Evolutionary conservation across 2,797 vertebrate genomes (phyloP).

Genomic region (Chelmon rostratus): DNA sequence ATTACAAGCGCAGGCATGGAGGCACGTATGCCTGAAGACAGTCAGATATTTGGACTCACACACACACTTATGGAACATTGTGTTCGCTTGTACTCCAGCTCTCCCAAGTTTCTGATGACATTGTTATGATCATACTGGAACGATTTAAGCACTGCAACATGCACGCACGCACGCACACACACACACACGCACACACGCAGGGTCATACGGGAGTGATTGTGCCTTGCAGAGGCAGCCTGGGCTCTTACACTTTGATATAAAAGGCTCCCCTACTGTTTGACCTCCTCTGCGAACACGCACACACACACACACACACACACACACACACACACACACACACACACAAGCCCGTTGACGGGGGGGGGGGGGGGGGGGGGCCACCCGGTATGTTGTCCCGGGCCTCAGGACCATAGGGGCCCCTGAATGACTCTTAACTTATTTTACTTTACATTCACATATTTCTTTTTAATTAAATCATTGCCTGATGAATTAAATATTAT

Average conservation of each 20-base stretch:
- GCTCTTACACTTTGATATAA: slow-evolving; percentile 76
- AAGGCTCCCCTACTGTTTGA: slow-evolving; percentile 74
- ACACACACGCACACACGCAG: slow-evolving; percentile 36
- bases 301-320: background rate
- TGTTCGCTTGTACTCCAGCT: slow-evolving; percentile 43
- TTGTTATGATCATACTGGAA: slow-evolving; percentile 71
- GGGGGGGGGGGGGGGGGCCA: too few species aligned
- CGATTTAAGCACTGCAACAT: slow-evolving; percentile 49
- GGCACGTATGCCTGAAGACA: slow-evolving; percentile 28
- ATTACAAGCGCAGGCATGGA: slow-evolving; percentile 13
- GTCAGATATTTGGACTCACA: slow-evolving; percentile 38
- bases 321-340: slow-evolving; percentile 1
- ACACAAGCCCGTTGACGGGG: too few species aligned
- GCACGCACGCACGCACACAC: slow-evolving; percentile 35
- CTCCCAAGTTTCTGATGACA: slow-evolving; percentile 65
- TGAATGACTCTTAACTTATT: too few species aligned
- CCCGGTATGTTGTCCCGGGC: too few species aligned
- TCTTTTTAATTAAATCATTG: too few species aligned
- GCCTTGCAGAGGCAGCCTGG: slow-evolving; percentile 58
- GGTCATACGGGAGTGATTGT: slow-evolving; percentile 60
- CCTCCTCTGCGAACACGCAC: slow-evolving; percentile 52
- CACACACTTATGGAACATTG: slow-evolving; percentile 42
- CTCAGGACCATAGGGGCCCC: too few species aligned
- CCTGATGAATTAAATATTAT: too few species aligned
- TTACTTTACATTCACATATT: too few species aligned